Conservation (phyloP, 2,888 invertebrate species). For the Marasmarcha lunaedactyla region DNA sequence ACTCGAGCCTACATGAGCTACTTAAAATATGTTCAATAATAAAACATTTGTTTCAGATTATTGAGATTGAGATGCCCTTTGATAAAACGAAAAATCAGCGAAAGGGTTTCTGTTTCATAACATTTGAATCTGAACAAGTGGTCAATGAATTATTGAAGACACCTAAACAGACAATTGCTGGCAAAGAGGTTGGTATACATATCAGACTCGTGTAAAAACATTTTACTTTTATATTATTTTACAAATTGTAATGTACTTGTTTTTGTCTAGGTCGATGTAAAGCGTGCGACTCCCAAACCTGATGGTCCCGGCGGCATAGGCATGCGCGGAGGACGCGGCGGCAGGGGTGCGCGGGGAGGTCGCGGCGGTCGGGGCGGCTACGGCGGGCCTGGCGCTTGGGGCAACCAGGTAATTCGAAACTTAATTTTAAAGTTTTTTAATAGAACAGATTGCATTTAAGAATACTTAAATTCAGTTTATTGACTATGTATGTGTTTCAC, state of each 20-base stretch:
- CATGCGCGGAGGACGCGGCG: conserved; percentile 74
- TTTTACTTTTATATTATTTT: too few species aligned
- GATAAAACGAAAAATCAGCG: conserved; percentile 97
- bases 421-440: neutral
- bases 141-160: conserved; percentile 92
- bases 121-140: conserved; percentile 95
- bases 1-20: too few species aligned
- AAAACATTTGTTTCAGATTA: conserved; percentile 73
- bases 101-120: conserved; percentile 97
- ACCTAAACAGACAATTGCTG: conserved; percentile 92
- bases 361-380: conserved; percentile 79
- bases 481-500: neutral
- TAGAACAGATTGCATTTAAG: neutral
- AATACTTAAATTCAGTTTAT: too few species aligned
- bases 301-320: conserved; percentile 79
- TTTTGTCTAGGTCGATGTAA: conserved; percentile 83
- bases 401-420: conserved; percentile 51
- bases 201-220: too few species aligned
- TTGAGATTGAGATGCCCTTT: conserved; percentile 96
- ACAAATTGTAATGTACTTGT: neutral
- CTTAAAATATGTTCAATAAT: neutral
- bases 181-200: conserved; percentile 80
- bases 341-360: conserved; percentile 76
- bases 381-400: conserved; percentile 75
- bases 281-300: conserved; percentile 93